A percentile compares a stretch with the other conserved stretches of the same genome.
phyloP scores from a whole-genome alignment of 2,888 invertebrate species.

The Nomada fucata region DNA sequence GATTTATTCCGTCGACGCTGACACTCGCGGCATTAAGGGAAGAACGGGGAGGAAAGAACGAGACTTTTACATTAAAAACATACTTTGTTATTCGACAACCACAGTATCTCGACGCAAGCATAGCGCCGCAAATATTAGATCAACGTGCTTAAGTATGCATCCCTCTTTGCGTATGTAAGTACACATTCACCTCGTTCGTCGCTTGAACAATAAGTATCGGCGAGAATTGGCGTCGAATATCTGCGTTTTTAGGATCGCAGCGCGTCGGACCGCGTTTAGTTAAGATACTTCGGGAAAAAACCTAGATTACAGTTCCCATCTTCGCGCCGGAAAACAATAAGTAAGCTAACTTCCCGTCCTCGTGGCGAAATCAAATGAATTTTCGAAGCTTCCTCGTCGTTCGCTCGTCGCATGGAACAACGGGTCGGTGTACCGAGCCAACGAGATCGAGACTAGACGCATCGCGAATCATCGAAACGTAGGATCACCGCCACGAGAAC shows the following conservation, averaged over 20 bases:
- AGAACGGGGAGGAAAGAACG: constrained; percentile 16
- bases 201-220: constrained; percentile 51
- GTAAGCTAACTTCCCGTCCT: constrained; percentile 1
- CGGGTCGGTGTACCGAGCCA: neutral
- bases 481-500: constrained; percentile 26
- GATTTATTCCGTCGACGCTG: neutral
- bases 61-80: constrained; percentile 76
- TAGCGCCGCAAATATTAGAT: constrained; percentile 60
- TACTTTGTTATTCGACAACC: constrained; percentile 76
- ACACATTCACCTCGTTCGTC: constrained; percentile 72
- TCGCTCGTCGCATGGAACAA: neutral
- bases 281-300: constrained; percentile 35
- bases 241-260: neutral
- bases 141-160: constrained; percentile 69
- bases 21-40: no score
- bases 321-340: constrained; percentile 21
- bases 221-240: constrained; percentile 37
- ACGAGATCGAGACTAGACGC: constrained; percentile 7
- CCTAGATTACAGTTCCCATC: constrained; percentile 24
- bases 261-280: constrained; percentile 19
- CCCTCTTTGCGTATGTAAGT: constrained; percentile 72
- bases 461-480: neutral
- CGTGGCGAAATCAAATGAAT: constrained; percentile 6
- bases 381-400: neutral
- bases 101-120: constrained; percentile 71